Conservation (phyloP, 2,888 invertebrate genomes). For the Pharmacophagus antenor region DNA sequence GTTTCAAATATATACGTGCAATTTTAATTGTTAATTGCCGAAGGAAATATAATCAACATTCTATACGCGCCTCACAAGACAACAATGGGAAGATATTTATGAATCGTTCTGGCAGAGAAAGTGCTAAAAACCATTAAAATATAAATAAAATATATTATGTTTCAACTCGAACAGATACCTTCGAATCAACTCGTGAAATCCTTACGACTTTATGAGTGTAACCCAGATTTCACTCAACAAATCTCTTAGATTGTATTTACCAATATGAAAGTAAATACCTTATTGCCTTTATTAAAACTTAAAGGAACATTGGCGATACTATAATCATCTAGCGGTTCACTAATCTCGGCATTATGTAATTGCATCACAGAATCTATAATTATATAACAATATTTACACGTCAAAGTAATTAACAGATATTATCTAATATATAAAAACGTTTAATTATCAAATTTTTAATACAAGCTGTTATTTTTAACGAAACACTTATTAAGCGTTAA, state of each 20-base stretch:
- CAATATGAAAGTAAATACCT: slow-evolving; percentile 10
- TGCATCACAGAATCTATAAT: slow-evolving; percentile 28
- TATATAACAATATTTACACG: slow-evolving; percentile 31
- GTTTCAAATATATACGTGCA: no score
- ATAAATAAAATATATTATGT: no score
- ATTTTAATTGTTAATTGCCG: no score
- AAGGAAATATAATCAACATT: no score
- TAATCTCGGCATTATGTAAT: slow-evolving; percentile 25
- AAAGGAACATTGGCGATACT: slow-evolving; percentile 25
- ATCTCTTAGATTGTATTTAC: slow-evolving; percentile 6
- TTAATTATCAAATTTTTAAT: slow-evolving; percentile 29
- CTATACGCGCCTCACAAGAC: no score
- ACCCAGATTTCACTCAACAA: neutral
- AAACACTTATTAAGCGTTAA: slow-evolving; percentile 27
- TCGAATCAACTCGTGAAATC: neutral
- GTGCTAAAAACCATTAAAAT: no score
- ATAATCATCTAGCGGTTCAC: slow-evolving; percentile 27
- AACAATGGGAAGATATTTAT: no score
- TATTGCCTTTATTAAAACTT: slow-evolving; percentile 11
- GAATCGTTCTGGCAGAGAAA: no score
- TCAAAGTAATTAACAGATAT: slow-evolving; percentile 28
- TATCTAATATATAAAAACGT: slow-evolving; percentile 25
- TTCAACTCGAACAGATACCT: no score
- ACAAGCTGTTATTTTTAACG: slow-evolving; percentile 26
- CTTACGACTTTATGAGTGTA: neutral